A percentile compares a stretch with the other conserved stretches of the same genome.
Evolutionary conservation across 2,113 vertebrate species (phyloP).

Genomic region (Aphyosemion australe): DNA sequence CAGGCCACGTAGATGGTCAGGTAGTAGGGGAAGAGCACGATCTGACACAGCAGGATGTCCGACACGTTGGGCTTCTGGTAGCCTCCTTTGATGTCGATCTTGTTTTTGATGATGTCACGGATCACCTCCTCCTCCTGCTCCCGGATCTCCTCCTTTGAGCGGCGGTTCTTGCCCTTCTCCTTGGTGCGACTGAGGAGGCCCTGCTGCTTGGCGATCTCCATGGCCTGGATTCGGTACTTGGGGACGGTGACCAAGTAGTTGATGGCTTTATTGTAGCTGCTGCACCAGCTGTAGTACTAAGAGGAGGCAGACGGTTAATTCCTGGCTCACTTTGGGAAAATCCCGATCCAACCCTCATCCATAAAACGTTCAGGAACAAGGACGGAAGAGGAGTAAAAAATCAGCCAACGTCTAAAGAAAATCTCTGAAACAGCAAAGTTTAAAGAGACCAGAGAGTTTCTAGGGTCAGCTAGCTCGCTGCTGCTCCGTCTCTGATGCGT

Average conservation of each 20-base stretch:
- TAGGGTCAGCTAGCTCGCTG: no score
- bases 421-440: no score
- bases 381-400: no score
- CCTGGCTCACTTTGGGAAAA: no score
- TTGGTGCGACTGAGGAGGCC: slow-evolving; percentile 91
- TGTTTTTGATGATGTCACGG: slow-evolving; percentile 95
- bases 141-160: slow-evolving; percentile 93
- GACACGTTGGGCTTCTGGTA: slow-evolving; percentile 94
- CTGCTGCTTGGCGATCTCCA: slow-evolving; percentile 92
- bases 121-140: slow-evolving; percentile 96
- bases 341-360: no score
- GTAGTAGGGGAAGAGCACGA: slow-evolving; percentile 88
- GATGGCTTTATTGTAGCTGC: slow-evolving; percentile 96
- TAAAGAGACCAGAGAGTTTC: no score
- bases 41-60: slow-evolving; percentile 92
- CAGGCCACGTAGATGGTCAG: slow-evolving; percentile 85
- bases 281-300: slow-evolving; percentile 99
- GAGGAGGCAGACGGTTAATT: background rate
- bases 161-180: slow-evolving; percentile 92
- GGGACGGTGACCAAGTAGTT: slow-evolving; percentile 93
- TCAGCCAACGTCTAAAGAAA: no score
- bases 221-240: slow-evolving; percentile 95
- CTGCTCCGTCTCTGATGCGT: no score
- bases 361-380: no score
- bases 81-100: slow-evolving; percentile 97